A percentile compares a stretch with the other conserved stretches of the same genome.
phyloP scores from a whole-genome alignment of 2,888 invertebrate species.

The Halictus quadricinctus region DNA sequence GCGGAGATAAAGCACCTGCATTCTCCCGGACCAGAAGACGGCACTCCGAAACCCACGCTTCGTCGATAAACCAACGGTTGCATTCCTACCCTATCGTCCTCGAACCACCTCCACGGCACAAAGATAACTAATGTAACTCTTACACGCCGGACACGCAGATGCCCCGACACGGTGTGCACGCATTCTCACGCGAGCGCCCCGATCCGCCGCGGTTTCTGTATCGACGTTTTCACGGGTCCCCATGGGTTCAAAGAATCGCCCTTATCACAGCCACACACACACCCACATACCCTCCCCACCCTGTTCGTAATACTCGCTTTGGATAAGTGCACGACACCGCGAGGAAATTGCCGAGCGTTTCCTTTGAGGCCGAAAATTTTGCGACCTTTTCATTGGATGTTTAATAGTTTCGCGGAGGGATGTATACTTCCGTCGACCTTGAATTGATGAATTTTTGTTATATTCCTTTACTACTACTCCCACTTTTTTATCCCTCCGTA shows the following conservation, averaged over 20 bases:
- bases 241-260: neutral
- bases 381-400: neutral
- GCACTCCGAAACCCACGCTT: conserved; percentile 76
- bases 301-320: neutral
- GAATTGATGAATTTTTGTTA: neutral
- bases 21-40: conserved; percentile 65
- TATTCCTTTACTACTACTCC: neutral
- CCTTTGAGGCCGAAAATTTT: neutral
- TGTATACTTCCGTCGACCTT: neutral
- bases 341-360: neutral
- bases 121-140: conserved; percentile 76
- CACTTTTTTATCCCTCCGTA: too few relatives aligned
- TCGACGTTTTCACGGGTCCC: neutral
- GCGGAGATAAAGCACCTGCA: conserved; percentile 71
- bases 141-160: conserved; percentile 56
- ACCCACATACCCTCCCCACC: neutral
- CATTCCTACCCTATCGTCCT: conserved; percentile 77
- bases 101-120: conserved; percentile 65
- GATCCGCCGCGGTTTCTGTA: conserved; percentile 9
- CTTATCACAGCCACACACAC: neutral
- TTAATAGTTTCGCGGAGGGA: neutral
- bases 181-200: conserved; percentile 55
- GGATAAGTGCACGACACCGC: neutral
- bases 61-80: conserved; percentile 77
- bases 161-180: conserved; percentile 43